Conservation (phyloP, 2,888 invertebrate species). For the Allolobophora icterica region DNA sequence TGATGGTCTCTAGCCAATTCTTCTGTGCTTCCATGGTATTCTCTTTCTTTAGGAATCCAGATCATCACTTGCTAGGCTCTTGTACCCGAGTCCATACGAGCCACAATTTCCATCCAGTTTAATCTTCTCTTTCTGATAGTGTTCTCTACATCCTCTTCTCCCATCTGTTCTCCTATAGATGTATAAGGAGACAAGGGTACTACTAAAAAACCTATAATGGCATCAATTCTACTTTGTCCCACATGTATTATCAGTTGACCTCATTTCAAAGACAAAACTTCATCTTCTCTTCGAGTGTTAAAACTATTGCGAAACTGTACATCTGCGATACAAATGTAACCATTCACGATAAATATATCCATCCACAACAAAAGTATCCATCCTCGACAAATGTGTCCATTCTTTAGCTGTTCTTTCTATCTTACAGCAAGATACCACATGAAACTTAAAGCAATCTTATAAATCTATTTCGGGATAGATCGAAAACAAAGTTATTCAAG, state of each 20-base stretch:
- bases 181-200: background rate
- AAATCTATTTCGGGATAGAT: background rate
- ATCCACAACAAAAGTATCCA: too few relatives aligned
- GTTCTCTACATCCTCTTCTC: too few relatives aligned
- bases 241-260: background rate
- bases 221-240: background rate
- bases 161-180: background rate
- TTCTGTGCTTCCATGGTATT: too few relatives aligned
- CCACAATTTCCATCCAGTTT: too few relatives aligned
- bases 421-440: background rate
- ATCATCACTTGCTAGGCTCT: too few relatives aligned
- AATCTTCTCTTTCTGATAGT: too few relatives aligned
- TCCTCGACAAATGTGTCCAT: background rate
- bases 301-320: background rate
- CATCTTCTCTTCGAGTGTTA: background rate
- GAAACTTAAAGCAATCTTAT: background rate
- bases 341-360: too few relatives aligned
- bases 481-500: slow-evolving; percentile 7
- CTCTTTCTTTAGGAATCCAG: too few relatives aligned
- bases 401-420: background rate
- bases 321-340: background rate
- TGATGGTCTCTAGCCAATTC: too few relatives aligned
- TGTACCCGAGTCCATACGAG: too few relatives aligned
- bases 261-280: background rate
- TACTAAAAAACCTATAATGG: background rate